These are phyloP conservation scores for Prenolepis imparis DNA, from an alignment of 2,888 invertebrate genomes.

Conservation along the genomic window DNA sequence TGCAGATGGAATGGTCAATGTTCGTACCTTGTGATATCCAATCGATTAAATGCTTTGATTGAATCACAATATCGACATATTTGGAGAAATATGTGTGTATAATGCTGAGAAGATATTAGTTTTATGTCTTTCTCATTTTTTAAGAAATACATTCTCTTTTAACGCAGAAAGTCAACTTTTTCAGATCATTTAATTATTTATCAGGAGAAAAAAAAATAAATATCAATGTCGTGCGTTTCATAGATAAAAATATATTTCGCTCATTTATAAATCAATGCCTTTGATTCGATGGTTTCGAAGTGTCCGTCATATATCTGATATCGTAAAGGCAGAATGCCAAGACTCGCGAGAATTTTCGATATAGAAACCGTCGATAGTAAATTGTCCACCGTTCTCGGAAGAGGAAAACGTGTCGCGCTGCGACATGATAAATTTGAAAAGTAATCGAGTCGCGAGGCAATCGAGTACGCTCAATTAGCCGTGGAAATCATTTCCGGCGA, in stretches of 20 bases:
- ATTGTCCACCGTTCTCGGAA: constrained; percentile 8
- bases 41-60: constrained; percentile 29
- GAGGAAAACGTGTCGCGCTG: constrained; percentile 17
- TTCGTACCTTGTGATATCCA: constrained; percentile 28
- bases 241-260: background rate
- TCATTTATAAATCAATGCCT: background rate
- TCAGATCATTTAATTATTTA: background rate
- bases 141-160: background rate
- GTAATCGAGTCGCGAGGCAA: constrained; percentile 47
- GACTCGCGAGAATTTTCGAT: background rate
- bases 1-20: constrained; percentile 57
- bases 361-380: background rate
- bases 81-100: background rate
- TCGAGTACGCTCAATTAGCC: constrained; percentile 57
- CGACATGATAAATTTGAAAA: constrained; percentile 54
- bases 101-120: background rate
- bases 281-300: background rate
- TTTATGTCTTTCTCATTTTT: background rate
- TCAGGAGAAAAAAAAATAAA: background rate
- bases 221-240: background rate
- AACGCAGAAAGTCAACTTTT: background rate
- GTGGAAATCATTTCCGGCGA: constrained; percentile 56
- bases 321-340: background rate
- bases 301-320: background rate
- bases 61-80: constrained; percentile 27